Evolutionary conservation across 2,888 invertebrate genomes (phyloP).

Genomic region (Oscheius sp.): DNA sequence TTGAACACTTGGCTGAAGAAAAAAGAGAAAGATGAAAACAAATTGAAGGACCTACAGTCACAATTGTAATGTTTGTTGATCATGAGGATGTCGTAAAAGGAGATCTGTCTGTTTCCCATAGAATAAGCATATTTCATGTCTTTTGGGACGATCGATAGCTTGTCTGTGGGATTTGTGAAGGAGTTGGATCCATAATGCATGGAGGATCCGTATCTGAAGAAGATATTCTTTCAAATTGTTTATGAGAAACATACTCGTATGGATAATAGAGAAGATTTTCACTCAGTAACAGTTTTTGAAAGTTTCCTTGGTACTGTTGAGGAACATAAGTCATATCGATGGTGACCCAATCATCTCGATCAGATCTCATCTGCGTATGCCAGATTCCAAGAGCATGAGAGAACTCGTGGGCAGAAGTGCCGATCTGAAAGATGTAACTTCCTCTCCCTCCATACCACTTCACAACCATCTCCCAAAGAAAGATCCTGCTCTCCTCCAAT

Average conservation of each 20-base stretch:
- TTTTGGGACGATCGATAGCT: conserved; percentile 40
- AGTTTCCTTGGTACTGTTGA: conserved; percentile 10
- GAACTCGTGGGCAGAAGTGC: conserved; percentile 47
- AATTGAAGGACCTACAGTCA: conserved; percentile 35
- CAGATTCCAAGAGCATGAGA: conserved; percentile 43
- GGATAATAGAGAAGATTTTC: conserved; percentile 28
- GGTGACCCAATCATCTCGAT: conserved; percentile 43
- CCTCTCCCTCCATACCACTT: conserved; percentile 19
- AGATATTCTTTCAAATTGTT: conserved; percentile 33
- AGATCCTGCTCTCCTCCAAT: conserved; percentile 40
- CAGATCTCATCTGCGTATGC: conserved; percentile 49
- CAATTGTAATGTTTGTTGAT: conserved; percentile 65
- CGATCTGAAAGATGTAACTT: conserved; percentile 25
- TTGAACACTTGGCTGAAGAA: conserved; percentile 38
- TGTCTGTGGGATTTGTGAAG: neutral
- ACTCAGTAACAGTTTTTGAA: conserved; percentile 21
- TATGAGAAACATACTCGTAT: conserved; percentile 44
- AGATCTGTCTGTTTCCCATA: conserved; percentile 55
- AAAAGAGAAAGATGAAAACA: neutral
- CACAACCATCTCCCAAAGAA: conserved; percentile 47
- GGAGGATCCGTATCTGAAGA: conserved; percentile 45
- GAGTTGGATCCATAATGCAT: conserved; percentile 41
- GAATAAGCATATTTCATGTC: conserved; percentile 53
- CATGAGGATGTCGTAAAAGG: conserved; percentile 60
- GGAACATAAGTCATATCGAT: conserved; percentile 43